phyloP scores from a whole-genome alignment of 2,888 invertebrate genomes.

The Caenorhabditis becei region DNA sequence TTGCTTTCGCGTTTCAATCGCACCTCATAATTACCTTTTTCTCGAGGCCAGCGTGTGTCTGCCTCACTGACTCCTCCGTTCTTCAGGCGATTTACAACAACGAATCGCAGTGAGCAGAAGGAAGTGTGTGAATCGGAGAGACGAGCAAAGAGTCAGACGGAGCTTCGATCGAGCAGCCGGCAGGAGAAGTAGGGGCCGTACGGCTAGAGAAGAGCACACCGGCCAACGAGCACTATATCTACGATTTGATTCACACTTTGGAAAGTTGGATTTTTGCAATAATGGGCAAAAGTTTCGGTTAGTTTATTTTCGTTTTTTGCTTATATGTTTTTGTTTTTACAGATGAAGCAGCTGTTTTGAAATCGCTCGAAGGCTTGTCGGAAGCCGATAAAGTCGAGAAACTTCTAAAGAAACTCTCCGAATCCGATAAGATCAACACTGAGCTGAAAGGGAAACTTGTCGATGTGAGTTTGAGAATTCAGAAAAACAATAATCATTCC shows the following conservation, averaged over 20 bases:
- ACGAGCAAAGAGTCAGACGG: constrained; percentile 8
- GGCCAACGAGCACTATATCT: constrained; percentile 31
- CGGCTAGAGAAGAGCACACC: constrained; percentile 10
- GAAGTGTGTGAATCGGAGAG: constrained; percentile 43
- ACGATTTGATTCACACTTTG: constrained; percentile 33
- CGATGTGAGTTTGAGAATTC: constrained; percentile 37
- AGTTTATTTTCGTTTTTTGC: constrained; percentile 10
- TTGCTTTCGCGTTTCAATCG: constrained; percentile 31
- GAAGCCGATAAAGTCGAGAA: constrained; percentile 62
- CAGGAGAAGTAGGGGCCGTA: constrained; percentile 18
- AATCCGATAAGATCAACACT: constrained; percentile 50
- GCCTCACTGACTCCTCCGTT: constrained; percentile 24
- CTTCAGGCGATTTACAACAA: constrained; percentile 50
- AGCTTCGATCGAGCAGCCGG: constrained; percentile 36
- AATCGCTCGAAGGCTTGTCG: constrained; percentile 63
- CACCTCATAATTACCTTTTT: constrained; percentile 44
- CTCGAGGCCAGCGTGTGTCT: constrained; percentile 2
- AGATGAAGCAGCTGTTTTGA: constrained; percentile 58
- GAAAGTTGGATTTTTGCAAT: not conserved
- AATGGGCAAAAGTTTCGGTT: constrained; percentile 53
- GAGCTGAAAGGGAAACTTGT: constrained; percentile 54
- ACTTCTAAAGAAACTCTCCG: constrained; percentile 54
- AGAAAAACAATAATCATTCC: not conserved
- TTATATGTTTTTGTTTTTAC: constrained; percentile 3
- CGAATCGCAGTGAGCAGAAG: constrained; percentile 19